phyloP scores from a whole-genome alignment of 2,888 invertebrate genomes.

The Eurois occulta region DNA sequence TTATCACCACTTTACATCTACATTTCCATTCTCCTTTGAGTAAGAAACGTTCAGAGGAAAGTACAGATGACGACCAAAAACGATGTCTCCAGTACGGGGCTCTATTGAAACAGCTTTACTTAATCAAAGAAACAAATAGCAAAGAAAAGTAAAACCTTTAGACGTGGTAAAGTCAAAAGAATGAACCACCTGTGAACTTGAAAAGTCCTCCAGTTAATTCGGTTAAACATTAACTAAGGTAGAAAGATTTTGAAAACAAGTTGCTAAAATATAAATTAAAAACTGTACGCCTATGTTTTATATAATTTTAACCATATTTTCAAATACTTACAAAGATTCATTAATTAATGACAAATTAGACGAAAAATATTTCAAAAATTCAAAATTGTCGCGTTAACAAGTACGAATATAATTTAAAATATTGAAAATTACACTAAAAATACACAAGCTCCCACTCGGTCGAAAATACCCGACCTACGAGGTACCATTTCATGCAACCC shows the following conservation, averaged over 20 bases:
- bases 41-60: not conserved
- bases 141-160: not conserved
- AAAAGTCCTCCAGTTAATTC: slow-evolving; percentile 6
- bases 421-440: slow-evolving; percentile 56
- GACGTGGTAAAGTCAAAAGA: not conserved
- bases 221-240: not conserved
- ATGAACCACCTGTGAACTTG: slow-evolving; percentile 25
- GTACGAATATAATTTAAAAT: slow-evolving; percentile 36
- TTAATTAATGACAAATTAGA: not conserved
- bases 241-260: not conserved
- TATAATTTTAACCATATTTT: not conserved
- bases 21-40: not conserved
- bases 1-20: not conserved
- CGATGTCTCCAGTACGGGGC: no score
- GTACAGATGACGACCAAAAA: not conserved
- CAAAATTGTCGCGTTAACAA: not conserved
- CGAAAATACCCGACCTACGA: slow-evolving; percentile 69
- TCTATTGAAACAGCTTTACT: not conserved
- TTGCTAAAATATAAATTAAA: not conserved
- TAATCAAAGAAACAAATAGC: slow-evolving; percentile 8
- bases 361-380: not conserved
- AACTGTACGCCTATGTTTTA: not conserved
- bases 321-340: not conserved
- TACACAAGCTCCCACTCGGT: slow-evolving; percentile 60
- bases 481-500: slow-evolving; percentile 78